Conservation (phyloP, 2,113 vertebrate species). For the Corythornis vintsioides region DNA sequence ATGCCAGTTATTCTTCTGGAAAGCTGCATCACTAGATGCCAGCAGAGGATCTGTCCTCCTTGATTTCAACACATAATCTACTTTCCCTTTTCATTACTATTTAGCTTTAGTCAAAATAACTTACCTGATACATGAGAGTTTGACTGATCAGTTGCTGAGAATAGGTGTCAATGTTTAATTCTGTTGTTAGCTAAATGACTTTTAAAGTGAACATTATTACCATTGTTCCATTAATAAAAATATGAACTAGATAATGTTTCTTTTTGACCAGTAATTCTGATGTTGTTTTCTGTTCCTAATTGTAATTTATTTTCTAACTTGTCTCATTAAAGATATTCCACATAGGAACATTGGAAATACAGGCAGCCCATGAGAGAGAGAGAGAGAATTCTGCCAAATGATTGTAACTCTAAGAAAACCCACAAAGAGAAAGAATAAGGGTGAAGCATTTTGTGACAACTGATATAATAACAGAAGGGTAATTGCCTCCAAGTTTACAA, state of each 20-base stretch:
- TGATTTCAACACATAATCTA: neutral
- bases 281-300: neutral
- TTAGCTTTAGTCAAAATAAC: neutral
- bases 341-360: neutral
- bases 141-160: neutral
- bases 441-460: neutral
- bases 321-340: neutral
- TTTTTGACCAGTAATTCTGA: neutral
- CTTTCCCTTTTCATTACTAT: neutral
- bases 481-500: constrained; percentile 54
- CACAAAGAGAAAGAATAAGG: neutral
- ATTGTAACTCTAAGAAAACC: neutral
- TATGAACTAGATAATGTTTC: neutral
- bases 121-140: neutral
- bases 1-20: neutral
- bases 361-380: neutral
- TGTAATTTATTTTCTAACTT: neutral
- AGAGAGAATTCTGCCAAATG: neutral
- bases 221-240: neutral
- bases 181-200: neutral
- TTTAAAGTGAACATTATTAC: neutral
- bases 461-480: constrained; percentile 19
- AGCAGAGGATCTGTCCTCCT: neutral
- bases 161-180: neutral
- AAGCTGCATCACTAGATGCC: neutral